phyloP scores from a whole-genome alignment of 2,888 invertebrate genomes.

The Drosophila picticornis region DNA sequence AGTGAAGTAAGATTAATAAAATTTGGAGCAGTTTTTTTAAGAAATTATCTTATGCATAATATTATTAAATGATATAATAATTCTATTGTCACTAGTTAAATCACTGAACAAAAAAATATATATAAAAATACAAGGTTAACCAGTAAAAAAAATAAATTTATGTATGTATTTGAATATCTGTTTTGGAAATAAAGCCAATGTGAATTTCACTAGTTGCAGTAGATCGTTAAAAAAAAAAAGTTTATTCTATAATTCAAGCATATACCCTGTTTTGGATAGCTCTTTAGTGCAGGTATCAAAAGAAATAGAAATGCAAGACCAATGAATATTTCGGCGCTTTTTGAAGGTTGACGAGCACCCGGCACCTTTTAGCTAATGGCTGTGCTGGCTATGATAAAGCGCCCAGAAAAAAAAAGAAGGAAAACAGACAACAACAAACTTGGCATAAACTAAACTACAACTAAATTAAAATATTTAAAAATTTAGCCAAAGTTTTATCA shows the following conservation, averaged over 20 bases:
- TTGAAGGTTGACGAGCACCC: conserved; percentile 67
- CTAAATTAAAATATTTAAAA: conserved; percentile 81
- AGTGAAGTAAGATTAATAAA: neutral
- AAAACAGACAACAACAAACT: conserved; percentile 25
- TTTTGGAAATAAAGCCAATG: no score
- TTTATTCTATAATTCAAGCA: neutral
- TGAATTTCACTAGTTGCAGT: no score
- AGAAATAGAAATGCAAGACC: conserved; percentile 46
- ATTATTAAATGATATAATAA: neutral
- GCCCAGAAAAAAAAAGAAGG: conserved; percentile 15
- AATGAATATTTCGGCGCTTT: conserved; percentile 47
- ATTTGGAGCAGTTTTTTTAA: neutral
- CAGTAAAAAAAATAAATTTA: neutral
- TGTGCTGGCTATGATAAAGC: conserved; percentile 58
- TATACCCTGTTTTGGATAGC: conserved; percentile 1
- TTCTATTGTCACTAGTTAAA: neutral
- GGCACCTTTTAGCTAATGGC: conserved; percentile 74
- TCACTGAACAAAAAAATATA: neutral
- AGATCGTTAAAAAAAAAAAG: neutral
- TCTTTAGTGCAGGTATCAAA: conserved; percentile 7
- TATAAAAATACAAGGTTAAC: neutral
- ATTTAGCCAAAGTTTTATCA: conserved; percentile 77
- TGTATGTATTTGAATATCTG: no score
- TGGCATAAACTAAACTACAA: conserved; percentile 62
- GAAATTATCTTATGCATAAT: neutral